These are phyloP conservation scores for Homalodisca vitripennis DNA, from an alignment of 1,140 invertebrate genomes.

Conservation along the genomic window DNA sequence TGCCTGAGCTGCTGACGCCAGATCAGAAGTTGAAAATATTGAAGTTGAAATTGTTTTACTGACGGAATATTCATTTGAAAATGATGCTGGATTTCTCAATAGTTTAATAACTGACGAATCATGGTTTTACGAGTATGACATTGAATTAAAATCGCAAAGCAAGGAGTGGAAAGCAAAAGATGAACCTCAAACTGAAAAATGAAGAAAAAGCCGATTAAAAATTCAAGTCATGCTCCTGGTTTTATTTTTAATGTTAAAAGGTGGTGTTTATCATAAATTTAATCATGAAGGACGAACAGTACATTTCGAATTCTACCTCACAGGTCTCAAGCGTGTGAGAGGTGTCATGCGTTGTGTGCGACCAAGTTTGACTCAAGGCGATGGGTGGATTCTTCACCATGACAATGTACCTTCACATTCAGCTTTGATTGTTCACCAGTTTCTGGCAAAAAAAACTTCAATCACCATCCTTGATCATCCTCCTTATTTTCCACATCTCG, in stretches of 20 bases:
- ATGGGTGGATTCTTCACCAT: constrained; percentile 1
- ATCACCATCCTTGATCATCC: neutral
- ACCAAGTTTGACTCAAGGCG: neutral
- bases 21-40: neutral
- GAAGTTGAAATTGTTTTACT: neutral
- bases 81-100: neutral
- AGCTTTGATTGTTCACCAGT: neutral
- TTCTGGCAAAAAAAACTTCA: neutral
- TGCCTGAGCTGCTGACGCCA: too few species aligned
- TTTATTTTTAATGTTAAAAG: too few species aligned
- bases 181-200: neutral
- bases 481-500: neutral
- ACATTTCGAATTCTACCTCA: neutral
- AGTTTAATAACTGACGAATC: neutral
- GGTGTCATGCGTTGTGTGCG: neutral
- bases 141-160: too few species aligned
- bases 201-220: neutral
- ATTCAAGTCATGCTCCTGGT: neutral
- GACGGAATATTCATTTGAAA: neutral
- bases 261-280: too few species aligned
- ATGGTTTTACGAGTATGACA: too few species aligned
- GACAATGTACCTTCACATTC: neutral
- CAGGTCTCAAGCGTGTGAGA: neutral
- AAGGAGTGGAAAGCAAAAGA: too few species aligned
- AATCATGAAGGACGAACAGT: too few species aligned